A percentile compares a stretch with the other conserved stretches of the same genome.
These are phyloP conservation scores for Siniperca knerii DNA, from an alignment of 2,113 vertebrate genomes.

Conservation along the genomic window DNA sequence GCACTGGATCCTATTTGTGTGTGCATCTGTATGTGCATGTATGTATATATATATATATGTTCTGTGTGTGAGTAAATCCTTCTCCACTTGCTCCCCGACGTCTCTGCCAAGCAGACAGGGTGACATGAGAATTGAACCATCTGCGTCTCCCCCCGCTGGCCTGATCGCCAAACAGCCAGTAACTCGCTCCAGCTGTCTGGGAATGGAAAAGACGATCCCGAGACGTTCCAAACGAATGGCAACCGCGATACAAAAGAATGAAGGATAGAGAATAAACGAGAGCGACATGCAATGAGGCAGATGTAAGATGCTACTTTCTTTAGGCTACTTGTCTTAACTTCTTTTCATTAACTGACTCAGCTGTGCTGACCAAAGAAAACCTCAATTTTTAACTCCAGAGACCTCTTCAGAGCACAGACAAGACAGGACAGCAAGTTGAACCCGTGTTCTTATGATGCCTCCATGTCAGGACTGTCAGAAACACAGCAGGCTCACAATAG, in stretches of 20 bases:
- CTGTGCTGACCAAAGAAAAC: background rate
- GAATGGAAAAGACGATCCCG: slow-evolving; percentile 71
- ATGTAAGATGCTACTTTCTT: slow-evolving; percentile 54
- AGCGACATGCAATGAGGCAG: slow-evolving; percentile 53
- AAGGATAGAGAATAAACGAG: slow-evolving; percentile 47
- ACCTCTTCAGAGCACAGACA: slow-evolving; percentile 7
- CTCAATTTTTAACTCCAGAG: background rate
- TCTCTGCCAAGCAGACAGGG: slow-evolving; percentile 78
- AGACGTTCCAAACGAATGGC: slow-evolving; percentile 61
- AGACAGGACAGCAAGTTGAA: slow-evolving; percentile 45
- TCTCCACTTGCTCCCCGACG: slow-evolving; percentile 65
- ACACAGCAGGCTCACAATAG: slow-evolving; percentile 42
- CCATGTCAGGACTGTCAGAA: slow-evolving; percentile 58
- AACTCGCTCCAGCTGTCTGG: slow-evolving; percentile 77
- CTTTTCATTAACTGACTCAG: slow-evolving; percentile 29
- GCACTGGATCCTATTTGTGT: slow-evolving; percentile 47
- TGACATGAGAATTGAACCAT: slow-evolving; percentile 81
- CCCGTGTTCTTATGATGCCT: slow-evolving; percentile 31
- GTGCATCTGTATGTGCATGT: slow-evolving; percentile 43
- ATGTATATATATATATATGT: background rate
- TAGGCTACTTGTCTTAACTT: slow-evolving; percentile 36
- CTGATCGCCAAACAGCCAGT: slow-evolving; percentile 61
- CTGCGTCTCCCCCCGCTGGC: slow-evolving; percentile 58
- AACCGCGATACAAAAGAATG: slow-evolving; percentile 62
- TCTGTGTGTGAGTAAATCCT: slow-evolving; percentile 64